Evolutionary conservation across 2,888 invertebrate species (phyloP).

Genomic region (Scaptomyza flava): DNA sequence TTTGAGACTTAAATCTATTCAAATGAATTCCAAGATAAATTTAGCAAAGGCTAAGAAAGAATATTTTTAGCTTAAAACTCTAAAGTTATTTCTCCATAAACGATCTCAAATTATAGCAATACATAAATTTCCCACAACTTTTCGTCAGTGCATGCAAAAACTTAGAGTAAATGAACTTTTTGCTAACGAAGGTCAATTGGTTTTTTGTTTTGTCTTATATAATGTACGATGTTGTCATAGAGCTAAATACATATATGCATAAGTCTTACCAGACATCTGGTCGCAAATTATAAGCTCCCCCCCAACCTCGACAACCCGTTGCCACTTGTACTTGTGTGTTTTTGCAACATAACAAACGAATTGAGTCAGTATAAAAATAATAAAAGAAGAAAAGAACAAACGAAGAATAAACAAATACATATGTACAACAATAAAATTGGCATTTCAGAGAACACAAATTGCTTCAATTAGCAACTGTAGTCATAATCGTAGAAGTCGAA

Average conservation of each 20-base stretch:
- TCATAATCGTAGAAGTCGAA: conserved; percentile 8
- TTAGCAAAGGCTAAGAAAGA: no score
- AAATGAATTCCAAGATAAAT: no score
- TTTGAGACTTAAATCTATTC: no score
- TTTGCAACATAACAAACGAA: conserved; percentile 39
- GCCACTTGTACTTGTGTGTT: conserved; percentile 2
- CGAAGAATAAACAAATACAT: conserved; percentile 16
- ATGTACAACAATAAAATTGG: conserved; percentile 21
- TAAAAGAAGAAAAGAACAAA: conserved; percentile 31
- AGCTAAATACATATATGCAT: conserved; percentile 7
- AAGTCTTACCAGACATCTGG: conserved; percentile 32
- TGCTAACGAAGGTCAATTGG: conserved; percentile 69
- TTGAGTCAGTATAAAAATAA: conserved; percentile 46
- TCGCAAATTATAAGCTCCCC: conserved; percentile 49
- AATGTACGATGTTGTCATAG: conserved; percentile 29
- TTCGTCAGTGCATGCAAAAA: conserved; percentile 43
- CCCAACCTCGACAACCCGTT: neutral
- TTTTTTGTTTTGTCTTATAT: conserved; percentile 45
- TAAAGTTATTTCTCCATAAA: no score
- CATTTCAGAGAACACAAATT: conserved; percentile 70
- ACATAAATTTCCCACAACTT: neutral
- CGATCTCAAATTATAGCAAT: no score
- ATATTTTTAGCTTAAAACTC: no score
- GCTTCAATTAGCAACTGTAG: conserved; percentile 59
- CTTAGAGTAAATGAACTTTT: conserved; percentile 69